These are phyloP conservation scores for Lasioglossum marginatum DNA, from an alignment of 2,888 invertebrate species.

Conservation along the genomic window DNA sequence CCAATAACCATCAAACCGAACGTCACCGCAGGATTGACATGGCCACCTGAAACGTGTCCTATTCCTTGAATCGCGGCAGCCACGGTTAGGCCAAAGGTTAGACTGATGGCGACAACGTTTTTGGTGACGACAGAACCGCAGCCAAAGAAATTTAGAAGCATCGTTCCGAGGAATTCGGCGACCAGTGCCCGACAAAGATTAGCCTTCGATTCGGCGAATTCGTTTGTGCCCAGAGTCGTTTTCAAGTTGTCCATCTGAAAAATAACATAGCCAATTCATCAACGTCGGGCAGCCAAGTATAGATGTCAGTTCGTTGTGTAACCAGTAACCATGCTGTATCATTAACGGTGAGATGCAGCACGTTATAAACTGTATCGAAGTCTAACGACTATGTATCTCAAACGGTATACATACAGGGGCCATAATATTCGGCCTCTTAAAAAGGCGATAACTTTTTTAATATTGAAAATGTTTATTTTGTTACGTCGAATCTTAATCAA, in stretches of 20 bases:
- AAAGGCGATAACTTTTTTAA: too few relatives aligned
- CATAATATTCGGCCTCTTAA: too few relatives aligned
- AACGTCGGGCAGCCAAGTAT: background rate
- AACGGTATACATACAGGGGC: background rate
- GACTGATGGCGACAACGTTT: constrained; percentile 89
- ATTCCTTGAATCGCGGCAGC: constrained; percentile 93
- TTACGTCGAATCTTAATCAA: too few relatives aligned
- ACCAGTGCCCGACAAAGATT: constrained; percentile 92
- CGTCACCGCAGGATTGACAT: constrained; percentile 97
- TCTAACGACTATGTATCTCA: background rate
- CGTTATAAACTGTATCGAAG: background rate
- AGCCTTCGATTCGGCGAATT: constrained; percentile 89
- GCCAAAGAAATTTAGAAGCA: constrained; percentile 95
- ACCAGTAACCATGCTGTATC: background rate
- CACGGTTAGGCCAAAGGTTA: constrained; percentile 94
- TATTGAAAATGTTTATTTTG: too few relatives aligned
- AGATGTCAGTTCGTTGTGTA: background rate
- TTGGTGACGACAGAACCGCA: constrained; percentile 90
- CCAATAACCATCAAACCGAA: constrained; percentile 92
- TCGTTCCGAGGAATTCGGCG: constrained; percentile 95
- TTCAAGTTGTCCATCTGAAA: constrained; percentile 86
- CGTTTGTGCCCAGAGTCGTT: constrained; percentile 89
- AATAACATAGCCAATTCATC: constrained; percentile 16
- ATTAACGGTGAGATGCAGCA: background rate
- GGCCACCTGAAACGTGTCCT: constrained; percentile 95